Evolutionary conservation across 2,888 invertebrate genomes (phyloP).

Genomic region (Xanthostigma xanthostigma): DNA sequence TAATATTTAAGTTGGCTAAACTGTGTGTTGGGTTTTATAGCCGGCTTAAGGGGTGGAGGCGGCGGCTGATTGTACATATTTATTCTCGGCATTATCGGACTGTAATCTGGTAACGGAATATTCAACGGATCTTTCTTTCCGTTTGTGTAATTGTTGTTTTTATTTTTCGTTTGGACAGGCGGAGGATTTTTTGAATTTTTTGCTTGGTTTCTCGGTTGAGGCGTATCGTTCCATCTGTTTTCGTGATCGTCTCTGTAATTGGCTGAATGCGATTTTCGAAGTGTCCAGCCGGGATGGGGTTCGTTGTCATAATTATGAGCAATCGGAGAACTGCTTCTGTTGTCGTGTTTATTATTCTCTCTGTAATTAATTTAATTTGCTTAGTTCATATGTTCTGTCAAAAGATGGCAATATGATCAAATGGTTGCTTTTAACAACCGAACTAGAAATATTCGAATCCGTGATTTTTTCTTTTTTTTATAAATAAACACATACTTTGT

Average conservation of each 20-base stretch:
- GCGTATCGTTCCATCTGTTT: no score
- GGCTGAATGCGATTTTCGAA: not conserved
- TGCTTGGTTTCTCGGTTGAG: no score
- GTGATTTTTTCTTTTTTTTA: not conserved
- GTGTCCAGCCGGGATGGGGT: constrained; percentile 5
- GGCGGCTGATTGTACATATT: not conserved
- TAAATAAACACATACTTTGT: constrained; percentile 1
- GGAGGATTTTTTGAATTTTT: no score
- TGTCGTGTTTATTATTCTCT: no score
- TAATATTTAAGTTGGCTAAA: not conserved
- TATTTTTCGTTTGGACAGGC: not conserved
- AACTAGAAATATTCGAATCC: no score
- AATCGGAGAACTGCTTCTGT: no score
- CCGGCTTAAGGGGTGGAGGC: not conserved
- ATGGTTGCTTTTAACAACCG: no score
- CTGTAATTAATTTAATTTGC: no score
- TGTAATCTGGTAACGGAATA: constrained; percentile 5
- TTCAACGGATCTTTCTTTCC: not conserved
- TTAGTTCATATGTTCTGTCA: no score
- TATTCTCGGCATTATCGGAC: constrained; percentile 1
- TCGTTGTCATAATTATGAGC: not conserved
- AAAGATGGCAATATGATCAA: no score
- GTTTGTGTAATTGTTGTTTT: not conserved
- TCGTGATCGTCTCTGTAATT: no score
- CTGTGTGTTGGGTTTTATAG: not conserved